Evolutionary conservation across 2,797 vertebrate species (phyloP), one percentile per base, ranked within the genome.

Genomic region (Sebastes trivittatus): DNA sequence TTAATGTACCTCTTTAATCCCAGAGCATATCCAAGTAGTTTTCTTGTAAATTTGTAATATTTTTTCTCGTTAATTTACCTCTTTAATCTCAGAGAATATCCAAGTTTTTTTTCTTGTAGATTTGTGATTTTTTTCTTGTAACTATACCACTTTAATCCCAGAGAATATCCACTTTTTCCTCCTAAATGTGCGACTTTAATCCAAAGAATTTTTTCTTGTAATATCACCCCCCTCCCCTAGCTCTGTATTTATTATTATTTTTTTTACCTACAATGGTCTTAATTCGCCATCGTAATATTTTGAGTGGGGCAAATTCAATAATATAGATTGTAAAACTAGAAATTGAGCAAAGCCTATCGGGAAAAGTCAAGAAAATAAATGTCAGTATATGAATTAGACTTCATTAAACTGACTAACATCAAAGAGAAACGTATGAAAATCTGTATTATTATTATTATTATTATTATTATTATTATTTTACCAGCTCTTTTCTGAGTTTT

Each of bases 111-210:
- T 42, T 6, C 38, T 42, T 16, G 13, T 14, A 14, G 1, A 42
- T 42, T 38, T 42, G 11, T 4, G 0, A 49, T 7, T 20, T 7
- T 38, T 38, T 6, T 38, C 11, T 42, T 14, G 13, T 42, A 42
- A 42, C 0, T 42, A 0, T 1, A 16, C 14, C 38, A 14, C 14
- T 42, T 42, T 42, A 42, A 0, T 42, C 14, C 0, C 38, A 42
- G 38, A 42, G 6, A 1, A 42, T 7, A 42, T 16, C 38, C 38
- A 42, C 1, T 0, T 49, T 49, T 59, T 27, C 2, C 1, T 59
- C 25, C 25, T 18, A 59, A 29, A 9, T 58, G 1, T 7, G 7
- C 3, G 4, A 58, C 13, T 59, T 16, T 59, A 18, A 58, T 27
- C 55, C 14, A 7, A 27, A 25, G 4, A 54, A 0, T 58, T 16